Evolutionary conservation across 2,888 invertebrate species (phyloP), one percentile per base, ranked within the genome.

Genomic region (Iphiclides podalirius): DNA sequence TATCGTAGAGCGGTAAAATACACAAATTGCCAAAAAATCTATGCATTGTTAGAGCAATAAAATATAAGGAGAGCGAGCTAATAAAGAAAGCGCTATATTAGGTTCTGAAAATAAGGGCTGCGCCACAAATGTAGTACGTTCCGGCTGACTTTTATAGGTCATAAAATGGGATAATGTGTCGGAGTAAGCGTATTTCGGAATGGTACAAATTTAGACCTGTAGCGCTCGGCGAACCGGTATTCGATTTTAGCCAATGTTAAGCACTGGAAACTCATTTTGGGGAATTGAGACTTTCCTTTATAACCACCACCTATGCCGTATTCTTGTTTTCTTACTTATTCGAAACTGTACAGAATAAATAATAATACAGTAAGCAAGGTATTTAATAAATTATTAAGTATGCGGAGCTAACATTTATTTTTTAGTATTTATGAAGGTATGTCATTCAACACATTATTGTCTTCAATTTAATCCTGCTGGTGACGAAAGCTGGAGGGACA

Each of bases 91-190:
- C 63, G 72, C 74, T 80, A 79, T 81, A 81, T 84, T 82, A 82
- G 80, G 74, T 77, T 75, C 80, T 74, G 81, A 77, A 83, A 82
- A 81, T 85, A 84, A 86, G 81, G 85, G 81, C 79, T 74, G 72
- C 51, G 66, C 79, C 79, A 75, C 83, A 87, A 88, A 85, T 78
- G 79, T 81, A 83, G 78, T 85, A 79, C 78, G 79, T 84, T 80
- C 66, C 66, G 67, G 61, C 73, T 81, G 86, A 87, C 87, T 85
- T 88, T 87, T 87, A 88, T 88, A 73, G 87, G 79, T 86, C 75
- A 84, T 88, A 87, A 88, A 88, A 75, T 71, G 77, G 83, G 79
- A 85, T 88, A 87, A 87, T 87, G 84, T 82, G 82, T 75, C 67
- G 78, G 80, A 71, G 80, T 79, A 77, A 81, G 79, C 82, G 82